Evolutionary conservation across 2,797 vertebrate genomes (phyloP), one percentile per base, ranked within the genome.

Genomic region (Aplochiton taeniatus): DNA sequence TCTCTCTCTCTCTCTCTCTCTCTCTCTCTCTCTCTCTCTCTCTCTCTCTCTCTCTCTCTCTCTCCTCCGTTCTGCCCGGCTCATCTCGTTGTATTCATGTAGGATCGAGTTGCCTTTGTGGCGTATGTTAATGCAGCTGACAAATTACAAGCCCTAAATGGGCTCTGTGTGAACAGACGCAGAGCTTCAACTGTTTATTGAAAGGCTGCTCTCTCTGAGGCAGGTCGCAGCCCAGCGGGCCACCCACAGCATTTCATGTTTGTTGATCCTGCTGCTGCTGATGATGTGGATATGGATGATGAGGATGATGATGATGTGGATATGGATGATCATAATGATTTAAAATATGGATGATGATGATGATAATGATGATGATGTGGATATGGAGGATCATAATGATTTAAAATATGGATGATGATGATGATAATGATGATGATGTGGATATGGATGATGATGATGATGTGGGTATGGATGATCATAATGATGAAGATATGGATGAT

Each of bases 121-220:
- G n/a, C 0, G 43, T n/a, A 54, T 63, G 72, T 70, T 84, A 77
- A 83, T 79, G 80, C 72, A 70, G 75, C 71, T 77, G 78, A 85
- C 75, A 85, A 87, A 87, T 87, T 80, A 81, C 79, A 75, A 68
- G 66, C 70, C 78, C 74, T 80, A 80, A 81, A 83, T 54, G 63
- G 68, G 9, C 69, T 70, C 56, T 63, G 68, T 66, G 64, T 67
- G 56, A 57, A 49, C 47, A 43, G 18, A 4, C 17, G n/a, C 8
- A 12, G 43, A 6, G 20, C 3, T 19, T 17, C 16, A 3, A 4
- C 41, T 9, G 13, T 57, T 9, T 57, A 43, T 41, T 57, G 54
- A 57, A 57, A 57, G 41, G 31, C 31, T 13, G 9, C 46, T 47
- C 9, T 48, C 42, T 42, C 5, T 42, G n/a, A n/a, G 41, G 11